Evolutionary conservation across 2,797 vertebrate genomes (phyloP), one percentile per base, ranked within the genome.

Genomic region (Aselliscus stoliczkanus): DNA sequence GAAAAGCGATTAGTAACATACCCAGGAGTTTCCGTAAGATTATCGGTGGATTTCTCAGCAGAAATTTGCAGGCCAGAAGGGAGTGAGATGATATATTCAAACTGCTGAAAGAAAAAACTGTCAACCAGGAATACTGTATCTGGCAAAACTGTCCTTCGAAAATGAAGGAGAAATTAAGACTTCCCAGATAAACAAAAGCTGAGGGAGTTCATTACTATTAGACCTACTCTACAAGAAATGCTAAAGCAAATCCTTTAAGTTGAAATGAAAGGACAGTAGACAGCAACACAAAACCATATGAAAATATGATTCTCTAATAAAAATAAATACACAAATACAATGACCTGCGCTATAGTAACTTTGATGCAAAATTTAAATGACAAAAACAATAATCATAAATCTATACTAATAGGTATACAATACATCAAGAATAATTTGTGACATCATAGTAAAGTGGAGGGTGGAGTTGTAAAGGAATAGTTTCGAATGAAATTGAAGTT

Each of bases 121-220:
- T 69, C 70, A 88, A 31, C 54, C 69, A 70, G 54, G 92, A 87
- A 88, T 29, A 91, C 17, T n/a, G 15, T 56, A 67, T n/a, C 50
- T 72, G 56, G 44, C 54, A 83, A 65, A 85, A 72, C 14, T 64
- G 21, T 54, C 64, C 47, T 67, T 70, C 14, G 13, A 83, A 92
- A 88, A 72, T 17, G 37, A 83, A 73, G 65, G 56, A 54, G 56
- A 94, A 91, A 91, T 72, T 77, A 96, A 64, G 69, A 93, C 64
- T 70, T 62, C 75, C 44, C 75, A 90, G 42, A 54, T 54, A 56
- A 89, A 95, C 56, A 86, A 86, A 86, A 67, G 39, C 31, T 50
- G 13, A 52, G 20, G 14, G 47, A 93, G 52, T 56, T 87, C 69
- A 39, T 54, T 62, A 81, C 37, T 72, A 60, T 25, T 44, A 69